Evolutionary conservation across 2,888 invertebrate genomes (phyloP).

Genomic region (Strigamia transsilvanica): DNA sequence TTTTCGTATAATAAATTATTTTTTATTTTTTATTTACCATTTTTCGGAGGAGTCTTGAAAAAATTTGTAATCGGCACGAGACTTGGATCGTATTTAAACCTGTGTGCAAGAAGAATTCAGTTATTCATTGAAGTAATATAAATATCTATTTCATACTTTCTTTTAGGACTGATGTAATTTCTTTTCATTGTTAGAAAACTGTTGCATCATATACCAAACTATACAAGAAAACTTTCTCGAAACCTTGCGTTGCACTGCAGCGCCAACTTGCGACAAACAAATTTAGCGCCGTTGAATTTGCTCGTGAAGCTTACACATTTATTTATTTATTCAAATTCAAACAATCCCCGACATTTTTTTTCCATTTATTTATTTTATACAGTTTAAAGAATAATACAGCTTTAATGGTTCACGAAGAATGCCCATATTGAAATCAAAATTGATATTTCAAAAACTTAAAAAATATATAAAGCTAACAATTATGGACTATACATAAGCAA

Average conservation of each 20-base stretch:
- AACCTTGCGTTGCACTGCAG: too few species aligned
- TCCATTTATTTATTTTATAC: slow-evolving; percentile 3
- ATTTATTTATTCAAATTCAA: too few species aligned
- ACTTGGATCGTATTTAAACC: background rate
- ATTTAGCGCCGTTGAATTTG: too few species aligned
- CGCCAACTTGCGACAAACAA: too few species aligned
- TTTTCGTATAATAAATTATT: too few species aligned
- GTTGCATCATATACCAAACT: too few species aligned
- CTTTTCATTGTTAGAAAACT: background rate
- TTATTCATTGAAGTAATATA: background rate
- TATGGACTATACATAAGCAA: slow-evolving; percentile 22
- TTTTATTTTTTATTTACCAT: background rate
- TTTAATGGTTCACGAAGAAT: background rate
- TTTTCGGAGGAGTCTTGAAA: background rate
- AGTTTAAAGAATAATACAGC: background rate
- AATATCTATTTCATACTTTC: background rate
- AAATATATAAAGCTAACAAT: background rate
- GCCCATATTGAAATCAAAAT: background rate
- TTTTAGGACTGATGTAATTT: background rate
- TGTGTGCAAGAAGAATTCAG: background rate
- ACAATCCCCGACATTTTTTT: background rate
- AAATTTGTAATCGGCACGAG: background rate
- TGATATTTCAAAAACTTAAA: slow-evolving; percentile 6
- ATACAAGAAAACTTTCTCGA: too few species aligned
- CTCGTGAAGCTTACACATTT: too few species aligned